phyloP scores from a whole-genome alignment of 2,888 invertebrate genomes.

The Drosophila mulleri region DNA sequence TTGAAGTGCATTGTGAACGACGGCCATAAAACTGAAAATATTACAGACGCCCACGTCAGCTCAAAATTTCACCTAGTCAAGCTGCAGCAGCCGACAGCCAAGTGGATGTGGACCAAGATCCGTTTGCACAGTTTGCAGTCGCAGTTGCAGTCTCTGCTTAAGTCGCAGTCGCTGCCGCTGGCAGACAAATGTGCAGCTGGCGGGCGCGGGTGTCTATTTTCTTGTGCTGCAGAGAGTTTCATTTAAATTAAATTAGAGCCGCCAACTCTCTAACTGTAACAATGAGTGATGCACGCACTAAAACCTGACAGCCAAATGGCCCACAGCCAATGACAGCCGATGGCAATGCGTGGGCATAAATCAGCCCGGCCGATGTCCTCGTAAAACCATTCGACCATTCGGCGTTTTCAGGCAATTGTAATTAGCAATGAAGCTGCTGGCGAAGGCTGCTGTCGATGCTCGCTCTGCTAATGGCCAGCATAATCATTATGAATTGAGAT shows the following conservation, averaged over 20 bases:
- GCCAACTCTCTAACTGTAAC: constrained; percentile 79
- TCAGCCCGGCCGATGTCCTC: constrained; percentile 58
- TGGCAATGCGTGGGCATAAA: constrained; percentile 66
- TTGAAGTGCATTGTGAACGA: constrained; percentile 56
- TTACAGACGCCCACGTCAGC: constrained; percentile 66
- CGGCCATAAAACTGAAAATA: constrained; percentile 69
- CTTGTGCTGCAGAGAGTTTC: constrained; percentile 44
- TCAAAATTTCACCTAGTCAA: constrained; percentile 70
- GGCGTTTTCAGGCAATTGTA: constrained; percentile 50
- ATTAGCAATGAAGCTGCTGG: constrained; percentile 54
- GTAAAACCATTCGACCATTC: constrained; percentile 39
- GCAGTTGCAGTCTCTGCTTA: constrained; percentile 10
- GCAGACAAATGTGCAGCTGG: constrained; percentile 65
- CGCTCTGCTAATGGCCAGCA: constrained; percentile 54
- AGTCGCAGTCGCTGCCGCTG: constrained; percentile 38
- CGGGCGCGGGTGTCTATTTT: constrained; percentile 63
- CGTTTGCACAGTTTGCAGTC: constrained; percentile 48
- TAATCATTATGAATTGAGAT: constrained; percentile 73
- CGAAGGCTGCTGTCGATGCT: constrained; percentile 14
- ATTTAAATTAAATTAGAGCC: constrained; percentile 80
- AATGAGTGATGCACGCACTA: constrained; percentile 79
- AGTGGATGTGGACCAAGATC: constrained; percentile 68
- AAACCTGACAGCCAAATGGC: constrained; percentile 65
- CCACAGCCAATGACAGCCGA: constrained; percentile 37
- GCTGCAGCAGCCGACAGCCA: constrained; percentile 44